Conservation (phyloP, 2,113 vertebrate genomes). For the Haemorhous mexicanus region DNA sequence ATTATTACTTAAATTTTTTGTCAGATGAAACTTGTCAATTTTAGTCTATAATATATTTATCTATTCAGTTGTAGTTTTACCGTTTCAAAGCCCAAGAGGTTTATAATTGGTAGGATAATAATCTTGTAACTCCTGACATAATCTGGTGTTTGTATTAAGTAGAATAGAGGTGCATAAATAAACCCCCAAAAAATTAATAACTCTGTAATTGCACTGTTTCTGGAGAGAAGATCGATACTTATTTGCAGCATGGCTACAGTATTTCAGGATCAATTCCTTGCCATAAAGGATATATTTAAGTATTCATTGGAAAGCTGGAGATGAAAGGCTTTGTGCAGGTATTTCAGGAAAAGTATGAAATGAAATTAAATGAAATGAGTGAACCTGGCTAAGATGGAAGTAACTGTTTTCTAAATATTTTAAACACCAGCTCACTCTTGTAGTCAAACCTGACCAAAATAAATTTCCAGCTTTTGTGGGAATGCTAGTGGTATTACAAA, state of each 20-base stretch:
- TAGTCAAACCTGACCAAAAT: neutral
- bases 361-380: neutral
- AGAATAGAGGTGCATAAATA: neutral
- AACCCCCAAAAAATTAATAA: neutral
- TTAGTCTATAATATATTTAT: neutral
- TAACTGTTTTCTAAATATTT: neutral
- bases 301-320: neutral
- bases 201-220: neutral
- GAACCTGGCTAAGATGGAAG: neutral
- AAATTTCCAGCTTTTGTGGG: neutral
- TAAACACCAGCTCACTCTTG: neutral
- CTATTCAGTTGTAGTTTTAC: neutral
- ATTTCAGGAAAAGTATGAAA: neutral
- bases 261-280: conserved; percentile 6
- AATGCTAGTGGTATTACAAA: neutral
- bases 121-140: neutral
- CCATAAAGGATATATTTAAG: neutral
- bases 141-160: neutral
- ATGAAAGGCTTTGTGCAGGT: neutral
- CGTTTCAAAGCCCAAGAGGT: neutral
- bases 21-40: neutral
- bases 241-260: neutral
- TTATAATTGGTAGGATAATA: neutral
- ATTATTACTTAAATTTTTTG: neutral
- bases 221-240: neutral